Conservation (phyloP, 2,888 invertebrate genomes). For the Uloborus plumipes region DNA sequence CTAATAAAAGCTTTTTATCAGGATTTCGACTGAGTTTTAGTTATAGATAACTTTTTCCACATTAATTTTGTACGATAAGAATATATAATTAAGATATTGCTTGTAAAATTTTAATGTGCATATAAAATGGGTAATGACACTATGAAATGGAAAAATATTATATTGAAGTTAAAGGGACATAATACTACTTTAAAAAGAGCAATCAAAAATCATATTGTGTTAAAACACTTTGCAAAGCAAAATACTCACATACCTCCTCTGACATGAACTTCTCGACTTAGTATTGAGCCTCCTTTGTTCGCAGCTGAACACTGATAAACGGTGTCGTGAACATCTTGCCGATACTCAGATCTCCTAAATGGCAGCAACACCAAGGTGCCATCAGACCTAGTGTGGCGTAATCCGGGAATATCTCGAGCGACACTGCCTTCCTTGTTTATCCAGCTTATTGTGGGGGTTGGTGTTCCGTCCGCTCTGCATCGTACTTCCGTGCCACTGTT, state of each 20-base stretch:
- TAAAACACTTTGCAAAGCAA: too few relatives aligned
- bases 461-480: slow-evolving; percentile 42
- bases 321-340: slow-evolving; percentile 69
- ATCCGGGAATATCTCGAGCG: slow-evolving; percentile 68
- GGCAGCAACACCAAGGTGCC: slow-evolving; percentile 70
- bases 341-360: slow-evolving; percentile 68
- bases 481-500: slow-evolving; percentile 50
- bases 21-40: too few relatives aligned
- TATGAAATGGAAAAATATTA: too few relatives aligned
- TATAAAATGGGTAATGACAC: too few relatives aligned
- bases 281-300: slow-evolving; percentile 69
- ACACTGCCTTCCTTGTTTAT: slow-evolving; percentile 68
- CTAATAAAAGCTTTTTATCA: too few relatives aligned
- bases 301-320: slow-evolving; percentile 70
- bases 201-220: too few relatives aligned
- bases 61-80: too few relatives aligned
- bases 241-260: slow-evolving; percentile 69
- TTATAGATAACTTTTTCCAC: too few relatives aligned
- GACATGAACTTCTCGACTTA: slow-evolving; percentile 69
- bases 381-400: slow-evolving; percentile 69
- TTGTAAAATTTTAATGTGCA: too few relatives aligned
- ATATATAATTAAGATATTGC: too few relatives aligned
- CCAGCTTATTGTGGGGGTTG: slow-evolving; percentile 43
- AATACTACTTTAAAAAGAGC: too few relatives aligned
- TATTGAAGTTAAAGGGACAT: too few relatives aligned